Evolutionary conservation across 2,797 vertebrate genomes (phyloP), one percentile per base, ranked within the genome.

Genomic region (Allobates femoralis): DNA sequence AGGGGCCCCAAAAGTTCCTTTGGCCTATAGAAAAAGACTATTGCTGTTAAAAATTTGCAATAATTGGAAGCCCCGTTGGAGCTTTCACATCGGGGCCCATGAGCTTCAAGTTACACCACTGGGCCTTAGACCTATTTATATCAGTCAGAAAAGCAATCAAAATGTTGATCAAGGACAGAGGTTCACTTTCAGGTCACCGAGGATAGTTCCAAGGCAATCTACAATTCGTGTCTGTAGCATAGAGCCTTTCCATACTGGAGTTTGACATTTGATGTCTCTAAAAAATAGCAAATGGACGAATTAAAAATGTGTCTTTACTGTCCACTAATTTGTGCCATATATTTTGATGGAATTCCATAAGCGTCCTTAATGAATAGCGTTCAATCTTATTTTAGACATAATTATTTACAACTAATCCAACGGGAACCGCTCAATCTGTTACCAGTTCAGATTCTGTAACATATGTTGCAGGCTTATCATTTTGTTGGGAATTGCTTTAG

Each of bases 391-490:
- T 37, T 58, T 37, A 78, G 76, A 37, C 76, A 78, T 23, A 78
- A 78, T 58, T 60, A 78, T 78, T 56, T 21, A 8, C 55, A 46
- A 53, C 30, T 58, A 60, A 60, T 78, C 76, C 76, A 78, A 14
- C 46, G 11, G 37, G 34, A n/a, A 51, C 46, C 37, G 12, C 30
- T 53, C 50, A 69, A 37, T 67, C 75, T 58, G 51, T 79, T 79
- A 78, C 55, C 79, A 69, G 50, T 32, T 81, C 26, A 34, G 62
- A n/a, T 23, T 81, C 8, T 81, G 46, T 34, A 50, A 71, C 76
- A 85, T 79, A 85, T 85, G 62, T 66, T 55, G 21, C 56, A 56
- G 10, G 53, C 79, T 71, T 81, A 69, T 55, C 60, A 30, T 64
- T 78, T 50, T 28, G 73, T 51, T 75, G 41, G 19, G 73, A 74